Base-by-base conservation (phyloP, 2,113 vertebrate genomes). In the Gasterosteus aculeatus region DNA sequence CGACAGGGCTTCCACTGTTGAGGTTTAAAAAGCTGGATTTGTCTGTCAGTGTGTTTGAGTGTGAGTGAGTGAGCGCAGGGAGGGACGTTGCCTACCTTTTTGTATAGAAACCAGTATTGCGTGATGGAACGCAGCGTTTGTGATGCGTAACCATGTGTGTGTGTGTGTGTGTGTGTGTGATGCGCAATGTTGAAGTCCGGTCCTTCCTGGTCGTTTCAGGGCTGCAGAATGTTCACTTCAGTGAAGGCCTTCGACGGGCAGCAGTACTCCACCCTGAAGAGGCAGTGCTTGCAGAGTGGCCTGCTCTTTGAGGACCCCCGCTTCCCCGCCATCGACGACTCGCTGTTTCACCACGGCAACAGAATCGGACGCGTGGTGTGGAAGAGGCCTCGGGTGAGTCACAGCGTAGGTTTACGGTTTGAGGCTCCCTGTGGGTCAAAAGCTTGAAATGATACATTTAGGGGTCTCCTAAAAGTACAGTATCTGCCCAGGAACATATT, bases 231-330 rank as follows among this genome's bases (percentile, higher is more conserved):
- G 97, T 97, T 99, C 82, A 95, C 96, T 1, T 95, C 95, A 0
- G 95, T 94, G 92, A 97, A 95, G 92, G 92, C 96, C 0, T 98
- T 97, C 0, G 96, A 95, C 88, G 94, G 95, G 78, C 98, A 99
- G 94, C 94, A 95, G 85, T 98, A 96, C 35, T 72, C 93, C 2
- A 87, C 93, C 22, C 95, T 99, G 93, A 99, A 97, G 95, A 96
- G 94, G 88, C 93, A 95, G 85, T 97, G 97, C 67, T 91, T 95
- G 91, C 93, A 95, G 85, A 93, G 87, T 49, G 97, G 96, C 75
- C 93, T 92, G 72, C 95, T 99, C 78, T 99, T 99, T 0, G 97
- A 99, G 88, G 98, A 99, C 84, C 96, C 96, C 0, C 88, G 93
- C 5, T 99, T 99, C 88, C 95, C 97, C 0, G 94, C 97, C 79